These are phyloP conservation scores for Opisthograptis luteolata DNA, from an alignment of 2,888 invertebrate genomes.

Conservation along the genomic window DNA sequence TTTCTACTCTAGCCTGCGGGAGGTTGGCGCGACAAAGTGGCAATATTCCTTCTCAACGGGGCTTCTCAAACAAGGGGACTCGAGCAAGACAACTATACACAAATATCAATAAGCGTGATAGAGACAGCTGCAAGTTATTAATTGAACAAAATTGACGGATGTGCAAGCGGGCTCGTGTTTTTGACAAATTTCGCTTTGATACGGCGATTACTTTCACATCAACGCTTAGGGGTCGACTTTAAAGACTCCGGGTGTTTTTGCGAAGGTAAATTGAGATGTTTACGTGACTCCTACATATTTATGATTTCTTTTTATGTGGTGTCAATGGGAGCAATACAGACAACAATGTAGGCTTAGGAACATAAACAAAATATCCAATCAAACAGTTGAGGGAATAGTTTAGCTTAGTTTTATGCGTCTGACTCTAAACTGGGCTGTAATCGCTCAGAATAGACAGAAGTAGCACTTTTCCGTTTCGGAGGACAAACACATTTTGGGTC, in stretches of 20 bases:
- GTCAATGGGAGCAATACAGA: not conserved
- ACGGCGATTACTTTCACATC: slow-evolving; percentile 82
- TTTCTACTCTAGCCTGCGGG: slow-evolving; percentile 74
- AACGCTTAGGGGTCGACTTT: slow-evolving; percentile 69
- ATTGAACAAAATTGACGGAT: slow-evolving; percentile 83
- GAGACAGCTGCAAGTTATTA: slow-evolving; percentile 71
- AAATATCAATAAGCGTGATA: slow-evolving; percentile 39
- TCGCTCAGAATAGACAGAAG: no score
- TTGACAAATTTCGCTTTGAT: slow-evolving; percentile 84
- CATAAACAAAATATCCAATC: no score
- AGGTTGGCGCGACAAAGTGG: slow-evolving; percentile 80
- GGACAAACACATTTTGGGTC: no score
- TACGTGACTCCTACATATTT: slow-evolving; percentile 23
- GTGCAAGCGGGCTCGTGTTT: slow-evolving; percentile 78
- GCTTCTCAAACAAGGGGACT: slow-evolving; percentile 80
- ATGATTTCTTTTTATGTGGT: not conserved
- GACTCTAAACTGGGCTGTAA: no score
- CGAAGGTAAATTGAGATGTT: slow-evolving; percentile 45
- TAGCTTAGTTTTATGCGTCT: no score
- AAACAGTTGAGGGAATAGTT: no score
- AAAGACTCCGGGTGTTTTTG: slow-evolving; percentile 53
- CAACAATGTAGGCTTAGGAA: not conserved
- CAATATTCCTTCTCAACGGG: slow-evolving; percentile 83
- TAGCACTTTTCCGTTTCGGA: no score
- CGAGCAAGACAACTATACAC: slow-evolving; percentile 53